Evolutionary conservation across 2,113 vertebrate genomes (phyloP), one percentile per base, ranked within the genome.

Genomic region (Regulus satrapa): DNA sequence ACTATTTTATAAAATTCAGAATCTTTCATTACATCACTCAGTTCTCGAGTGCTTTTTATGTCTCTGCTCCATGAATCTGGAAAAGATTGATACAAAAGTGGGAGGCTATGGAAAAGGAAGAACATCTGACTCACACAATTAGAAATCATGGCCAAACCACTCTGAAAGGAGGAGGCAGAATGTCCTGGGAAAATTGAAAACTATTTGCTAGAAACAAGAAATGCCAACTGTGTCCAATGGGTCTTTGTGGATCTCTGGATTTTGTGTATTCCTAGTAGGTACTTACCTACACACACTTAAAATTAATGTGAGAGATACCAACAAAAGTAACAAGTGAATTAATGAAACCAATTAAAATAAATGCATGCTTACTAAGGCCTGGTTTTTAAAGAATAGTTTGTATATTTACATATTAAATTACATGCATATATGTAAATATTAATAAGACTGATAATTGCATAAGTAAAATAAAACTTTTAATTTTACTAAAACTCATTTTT

Each of bases 81-180:
- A 96, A 96, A 80, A 40, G 52, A 95, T 86, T 83, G 40, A 86
- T 86, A 80, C 31, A 2, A 25, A 93, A 96, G 93, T 96, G 88
- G 94, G 95, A 97, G 94, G 88, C n/a, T 86, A 8, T 77, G 88
- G 85, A 95, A 96, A 84, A 92, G 52, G 75, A 96, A 94, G 94
- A 93, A 94, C 93, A 86, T 96, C 85, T 96, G 96, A 97, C 90
- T 97, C 96, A 96, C 4, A 6, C 40, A 90, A 34, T 68, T 56
- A 72, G 79, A 96, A 93, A 94, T 19, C 0, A 0, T 32, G 49
- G 88, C 94, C 96, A 95, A 96, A 93, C 92, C 88, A 52, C 91
- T 77, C 75, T 75, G 75, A 48, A 78, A 74, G 72, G 18, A 82
- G 84, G 95, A 97, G 89, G 52, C 85, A 92, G 52, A 90, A 93